Percentiles rank a stretch among this genome's conserved stretches.
phyloP scores from a whole-genome alignment of 1,140 invertebrate genomes.

The Colletes gigas region DNA sequence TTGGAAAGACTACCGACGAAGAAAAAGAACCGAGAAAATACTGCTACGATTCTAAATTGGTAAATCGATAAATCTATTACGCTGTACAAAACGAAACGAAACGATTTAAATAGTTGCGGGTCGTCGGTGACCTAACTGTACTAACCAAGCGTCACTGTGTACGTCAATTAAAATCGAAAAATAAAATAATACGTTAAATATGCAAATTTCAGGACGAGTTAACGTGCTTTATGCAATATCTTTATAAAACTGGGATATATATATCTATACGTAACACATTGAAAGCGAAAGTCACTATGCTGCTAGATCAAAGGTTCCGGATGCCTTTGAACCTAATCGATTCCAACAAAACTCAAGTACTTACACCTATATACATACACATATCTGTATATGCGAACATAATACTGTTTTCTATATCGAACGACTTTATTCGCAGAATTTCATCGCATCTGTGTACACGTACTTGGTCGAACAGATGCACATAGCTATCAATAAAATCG shows the following conservation, averaged over 20 bases:
- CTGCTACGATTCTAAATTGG: slow-evolving; percentile 42
- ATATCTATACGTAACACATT: slow-evolving; percentile 53
- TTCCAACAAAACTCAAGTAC: slow-evolving; percentile 61
- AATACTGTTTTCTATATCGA: neutral
- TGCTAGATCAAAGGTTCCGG: slow-evolving; percentile 68
- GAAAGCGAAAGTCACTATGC: slow-evolving; percentile 60
- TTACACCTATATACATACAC: neutral
- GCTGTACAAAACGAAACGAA: neutral
- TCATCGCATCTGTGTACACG: slow-evolving; percentile 57
- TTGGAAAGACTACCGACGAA: neutral
- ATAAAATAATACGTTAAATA: neutral
- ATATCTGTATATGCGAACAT: neutral
- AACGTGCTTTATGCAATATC: slow-evolving; percentile 65
- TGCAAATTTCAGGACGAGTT: slow-evolving; percentile 65
- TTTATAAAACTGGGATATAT: slow-evolving; percentile 68
- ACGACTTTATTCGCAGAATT: slow-evolving; percentile 54
- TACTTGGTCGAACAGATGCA: slow-evolving; percentile 69
- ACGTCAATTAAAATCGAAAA: too few relatives aligned
- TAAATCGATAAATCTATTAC: neutral
- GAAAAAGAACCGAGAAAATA: neutral
- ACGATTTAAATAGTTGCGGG: too few relatives aligned
- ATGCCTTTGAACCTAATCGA: slow-evolving; percentile 34
- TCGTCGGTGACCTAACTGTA: too few relatives aligned
- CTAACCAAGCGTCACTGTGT: too few relatives aligned
- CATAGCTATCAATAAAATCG: slow-evolving; percentile 55